These are phyloP conservation scores for Dolichomitus sp. DNA, from an alignment of 2,888 invertebrate species.

Conservation along the genomic window DNA sequence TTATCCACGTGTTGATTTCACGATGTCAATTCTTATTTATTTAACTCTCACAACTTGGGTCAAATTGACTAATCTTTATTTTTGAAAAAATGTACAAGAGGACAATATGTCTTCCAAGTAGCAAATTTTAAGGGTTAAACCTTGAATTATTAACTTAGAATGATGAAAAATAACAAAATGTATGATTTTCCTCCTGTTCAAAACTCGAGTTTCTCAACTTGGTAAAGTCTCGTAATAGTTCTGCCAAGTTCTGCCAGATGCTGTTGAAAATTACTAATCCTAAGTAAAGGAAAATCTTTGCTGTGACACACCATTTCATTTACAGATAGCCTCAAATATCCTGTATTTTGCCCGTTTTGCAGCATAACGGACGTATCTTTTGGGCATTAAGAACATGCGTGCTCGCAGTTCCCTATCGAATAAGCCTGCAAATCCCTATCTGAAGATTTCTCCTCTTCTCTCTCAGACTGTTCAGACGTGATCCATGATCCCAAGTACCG, in stretches of 20 bases:
- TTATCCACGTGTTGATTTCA: background rate
- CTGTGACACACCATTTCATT: background rate
- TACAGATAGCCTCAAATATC: background rate
- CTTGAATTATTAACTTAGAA: no score
- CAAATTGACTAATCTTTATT: no score
- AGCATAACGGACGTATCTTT: constrained; percentile 27
- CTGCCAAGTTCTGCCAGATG: background rate
- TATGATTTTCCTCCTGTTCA: no score
- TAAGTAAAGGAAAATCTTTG: background rate
- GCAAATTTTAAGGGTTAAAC: no score
- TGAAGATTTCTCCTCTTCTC: constrained; percentile 10
- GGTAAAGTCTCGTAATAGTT: background rate
- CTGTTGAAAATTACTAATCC: background rate
- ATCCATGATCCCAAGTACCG: background rate
- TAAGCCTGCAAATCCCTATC: background rate
- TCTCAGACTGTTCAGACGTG: constrained; percentile 16
- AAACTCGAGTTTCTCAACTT: background rate
- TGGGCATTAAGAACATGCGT: constrained; percentile 56
- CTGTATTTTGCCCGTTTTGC: background rate
- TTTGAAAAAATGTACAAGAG: no score
- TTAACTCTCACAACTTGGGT: background rate
- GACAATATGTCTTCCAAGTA: no score
- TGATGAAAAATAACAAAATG: no score
- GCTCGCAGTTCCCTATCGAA: constrained; percentile 13
- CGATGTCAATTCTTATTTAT: background rate